A percentile compares a stretch with the other conserved stretches of the same genome.
Conservation (phyloP, 2,797 vertebrate genomes). For the Tangara arthus region DNA sequence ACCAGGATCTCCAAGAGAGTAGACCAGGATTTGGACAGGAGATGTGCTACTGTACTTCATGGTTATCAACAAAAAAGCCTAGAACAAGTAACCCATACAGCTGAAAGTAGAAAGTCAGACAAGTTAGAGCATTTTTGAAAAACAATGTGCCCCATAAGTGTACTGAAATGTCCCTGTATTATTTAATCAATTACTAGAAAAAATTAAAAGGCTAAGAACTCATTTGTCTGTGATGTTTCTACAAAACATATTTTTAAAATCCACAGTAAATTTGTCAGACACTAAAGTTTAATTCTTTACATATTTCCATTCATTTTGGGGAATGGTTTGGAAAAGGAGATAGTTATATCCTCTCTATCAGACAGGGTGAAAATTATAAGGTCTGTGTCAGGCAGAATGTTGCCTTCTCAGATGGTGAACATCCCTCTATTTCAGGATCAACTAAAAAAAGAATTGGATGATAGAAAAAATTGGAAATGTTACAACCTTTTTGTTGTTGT, state of each 20-base stretch:
- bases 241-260: not conserved
- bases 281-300: not conserved
- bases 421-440: not conserved
- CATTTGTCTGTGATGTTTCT: not conserved
- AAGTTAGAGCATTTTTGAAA: not conserved
- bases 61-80: not conserved
- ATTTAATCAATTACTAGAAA: not conserved
- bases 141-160: not conserved
- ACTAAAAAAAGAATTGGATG: not conserved
- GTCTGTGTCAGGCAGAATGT: not conserved
- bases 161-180: not conserved
- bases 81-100: rapidly evolving
- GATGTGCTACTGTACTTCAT: not conserved
- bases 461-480: not conserved
- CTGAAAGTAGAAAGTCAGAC: not conserved
- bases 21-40: not conserved
- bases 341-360: not conserved
- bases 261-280: not conserved
- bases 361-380: not conserved
- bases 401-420: not conserved
- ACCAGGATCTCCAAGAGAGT: not conserved
- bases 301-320: not conserved
- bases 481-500: not conserved
- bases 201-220: not conserved
- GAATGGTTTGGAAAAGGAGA: not conserved